phyloP scores from a whole-genome alignment of 1,140 invertebrate genomes.

The Drosophila rhopaloa region DNA sequence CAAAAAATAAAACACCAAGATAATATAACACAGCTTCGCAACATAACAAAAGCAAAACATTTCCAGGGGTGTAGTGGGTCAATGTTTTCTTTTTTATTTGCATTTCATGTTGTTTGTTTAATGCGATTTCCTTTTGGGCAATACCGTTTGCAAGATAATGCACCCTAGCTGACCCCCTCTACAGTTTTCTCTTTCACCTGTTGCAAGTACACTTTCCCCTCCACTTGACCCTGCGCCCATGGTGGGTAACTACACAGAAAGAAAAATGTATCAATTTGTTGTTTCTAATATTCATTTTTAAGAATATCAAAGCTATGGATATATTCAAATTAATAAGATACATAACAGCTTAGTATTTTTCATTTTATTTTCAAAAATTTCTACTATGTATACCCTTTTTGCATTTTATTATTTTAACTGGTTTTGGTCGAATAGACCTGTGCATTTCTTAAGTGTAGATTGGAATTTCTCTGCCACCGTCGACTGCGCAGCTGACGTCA shows the following conservation, averaged over 20 bases:
- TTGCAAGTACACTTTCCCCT: slow-evolving; percentile 8
- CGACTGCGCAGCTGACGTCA: neutral
- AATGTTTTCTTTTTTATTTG: slow-evolving; percentile 35
- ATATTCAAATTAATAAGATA: too few relatives aligned
- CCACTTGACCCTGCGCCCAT: slow-evolving; percentile 22
- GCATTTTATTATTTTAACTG: too few relatives aligned
- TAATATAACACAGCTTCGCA: slow-evolving; percentile 19
- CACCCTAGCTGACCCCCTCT: slow-evolving; percentile 16
- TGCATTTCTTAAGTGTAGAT: neutral
- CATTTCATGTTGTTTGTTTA: slow-evolving; percentile 40
- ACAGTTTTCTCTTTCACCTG: slow-evolving; percentile 41
- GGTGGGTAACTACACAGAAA: slow-evolving; percentile 14
- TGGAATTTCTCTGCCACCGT: slow-evolving; percentile 37
- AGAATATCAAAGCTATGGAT: too few relatives aligned
- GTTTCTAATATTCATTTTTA: neutral
- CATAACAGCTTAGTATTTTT: too few relatives aligned
- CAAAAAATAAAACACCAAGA: slow-evolving; percentile 16
- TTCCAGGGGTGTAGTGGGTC: slow-evolving; percentile 38
- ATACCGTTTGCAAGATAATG: slow-evolving; percentile 26
- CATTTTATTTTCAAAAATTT: too few relatives aligned
- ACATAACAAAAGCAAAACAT: slow-evolving; percentile 18
- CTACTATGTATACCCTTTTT: too few relatives aligned
- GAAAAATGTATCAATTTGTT: neutral
- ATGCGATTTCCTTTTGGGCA: slow-evolving; percentile 14
- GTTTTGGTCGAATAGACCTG: too few relatives aligned